These are phyloP conservation scores for Caenorhabditis briggsae DNA, from an alignment of 1,140 invertebrate species.

Conservation along the genomic window DNA sequence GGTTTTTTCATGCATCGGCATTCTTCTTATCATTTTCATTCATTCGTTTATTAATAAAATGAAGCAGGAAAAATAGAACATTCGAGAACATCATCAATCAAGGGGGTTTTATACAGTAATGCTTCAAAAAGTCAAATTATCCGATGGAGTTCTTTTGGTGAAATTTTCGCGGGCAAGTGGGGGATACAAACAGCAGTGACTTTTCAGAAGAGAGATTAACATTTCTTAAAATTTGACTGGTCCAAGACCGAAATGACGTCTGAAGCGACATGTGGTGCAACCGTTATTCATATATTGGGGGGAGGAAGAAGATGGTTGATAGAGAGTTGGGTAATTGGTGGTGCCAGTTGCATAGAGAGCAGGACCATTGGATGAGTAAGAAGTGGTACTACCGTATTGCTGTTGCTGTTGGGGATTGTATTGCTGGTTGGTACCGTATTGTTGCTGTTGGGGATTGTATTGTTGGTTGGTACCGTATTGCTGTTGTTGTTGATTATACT, in stretches of 20 bases:
- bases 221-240: slow-evolving; percentile 15
- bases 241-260: slow-evolving; percentile 28
- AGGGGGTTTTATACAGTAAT: background rate
- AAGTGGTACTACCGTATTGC: slow-evolving; percentile 48
- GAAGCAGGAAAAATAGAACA: background rate
- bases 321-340: slow-evolving; percentile 41
- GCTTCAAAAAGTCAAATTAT: background rate
- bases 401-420: slow-evolving; percentile 13
- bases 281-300: slow-evolving; percentile 37
- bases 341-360: slow-evolving; percentile 33
- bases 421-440: slow-evolving; percentile 11
- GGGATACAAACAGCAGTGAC: background rate
- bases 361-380: slow-evolving; percentile 37
- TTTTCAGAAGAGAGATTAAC: background rate
- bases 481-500: slow-evolving; percentile 41
- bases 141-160: background rate
- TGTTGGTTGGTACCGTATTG: background rate
- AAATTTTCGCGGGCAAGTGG: background rate
- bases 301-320: slow-evolving; percentile 18
- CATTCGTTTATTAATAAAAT: slow-evolving; percentile 26
- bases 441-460: slow-evolving; percentile 29
- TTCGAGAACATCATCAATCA: background rate
- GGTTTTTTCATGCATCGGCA: background rate
- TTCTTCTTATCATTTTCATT: background rate
- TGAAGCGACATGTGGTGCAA: slow-evolving; percentile 42